phyloP scores from a whole-genome alignment of 2,113 vertebrate species.

The Erpornis zantholeuca region DNA sequence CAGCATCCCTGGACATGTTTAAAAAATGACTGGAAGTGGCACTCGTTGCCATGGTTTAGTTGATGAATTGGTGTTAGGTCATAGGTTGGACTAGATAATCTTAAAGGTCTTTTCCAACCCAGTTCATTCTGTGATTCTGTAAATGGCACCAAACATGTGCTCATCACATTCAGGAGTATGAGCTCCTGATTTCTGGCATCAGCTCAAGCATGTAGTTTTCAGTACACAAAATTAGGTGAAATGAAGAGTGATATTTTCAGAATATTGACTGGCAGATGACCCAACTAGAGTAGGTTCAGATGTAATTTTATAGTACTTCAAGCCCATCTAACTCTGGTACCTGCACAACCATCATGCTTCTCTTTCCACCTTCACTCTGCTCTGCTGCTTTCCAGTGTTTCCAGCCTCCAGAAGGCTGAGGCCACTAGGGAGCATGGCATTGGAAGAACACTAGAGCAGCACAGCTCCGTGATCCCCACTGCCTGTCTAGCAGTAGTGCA shows the following conservation, averaged over 20 bases:
- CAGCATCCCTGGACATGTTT: neutral
- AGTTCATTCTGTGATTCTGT: neutral
- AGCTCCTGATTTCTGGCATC: neutral
- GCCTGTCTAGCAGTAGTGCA: rapidly evolving
- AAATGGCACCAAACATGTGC: rapidly evolving
- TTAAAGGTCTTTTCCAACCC: neutral
- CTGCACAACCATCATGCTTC: neutral
- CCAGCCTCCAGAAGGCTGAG: neutral
- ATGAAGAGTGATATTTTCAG: neutral
- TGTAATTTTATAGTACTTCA: neutral
- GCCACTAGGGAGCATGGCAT: rapidly evolving
- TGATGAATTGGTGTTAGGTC: neutral
- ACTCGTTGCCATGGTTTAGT: neutral
- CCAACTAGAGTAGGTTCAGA: neutral
- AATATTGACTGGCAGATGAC: neutral
- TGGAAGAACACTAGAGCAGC: neutral
- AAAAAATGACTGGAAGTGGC: neutral
- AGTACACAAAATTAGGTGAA: neutral
- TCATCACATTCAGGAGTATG: neutral
- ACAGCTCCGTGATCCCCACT: neutral
- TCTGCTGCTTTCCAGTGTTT: neutral
- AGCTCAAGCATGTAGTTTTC: neutral
- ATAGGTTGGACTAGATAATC: neutral
- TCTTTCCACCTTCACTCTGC: neutral
- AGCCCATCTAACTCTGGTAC: neutral